phyloP scores from a whole-genome alignment of 2,888 invertebrate species.

The Cepaea hortensis region DNA sequence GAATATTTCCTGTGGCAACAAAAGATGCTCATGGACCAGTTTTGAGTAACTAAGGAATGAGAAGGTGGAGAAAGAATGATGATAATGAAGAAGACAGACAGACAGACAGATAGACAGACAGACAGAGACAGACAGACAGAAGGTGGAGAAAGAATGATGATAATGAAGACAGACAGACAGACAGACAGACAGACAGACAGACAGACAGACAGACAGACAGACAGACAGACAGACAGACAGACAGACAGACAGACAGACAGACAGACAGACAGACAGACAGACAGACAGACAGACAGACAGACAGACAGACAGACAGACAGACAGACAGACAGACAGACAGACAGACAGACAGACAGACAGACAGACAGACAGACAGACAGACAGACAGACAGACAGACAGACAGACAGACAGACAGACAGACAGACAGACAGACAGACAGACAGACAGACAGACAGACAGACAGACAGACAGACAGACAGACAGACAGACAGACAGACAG shows the following conservation, averaged over 20 bases:
- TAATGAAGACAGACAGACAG: background rate
- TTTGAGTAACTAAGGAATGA: too few species aligned
- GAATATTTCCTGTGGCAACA: too few species aligned
- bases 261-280: background rate
- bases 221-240: background rate
- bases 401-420: constrained; percentile 19
- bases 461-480: constrained; percentile 5
- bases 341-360: background rate
- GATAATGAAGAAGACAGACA: too few species aligned
- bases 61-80: too few species aligned
- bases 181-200: background rate
- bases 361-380: background rate
- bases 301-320: background rate
- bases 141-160: too few species aligned
- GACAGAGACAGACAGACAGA: too few species aligned
- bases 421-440: constrained; percentile 19
- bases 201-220: constrained; percentile 14
- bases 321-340: constrained; percentile 14
- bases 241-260: background rate
- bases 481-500: constrained; percentile 4
- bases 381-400: constrained; percentile 20
- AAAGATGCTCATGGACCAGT: too few species aligned
- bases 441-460: constrained; percentile 12
- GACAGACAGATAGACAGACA: too few species aligned
- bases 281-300: background rate